A percentile compares a stretch with the other conserved stretches of the same genome.
These are phyloP conservation scores for Phalacrocorax brasilianus DNA, from an alignment of 2,113 vertebrate genomes.

Conservation along the genomic window DNA sequence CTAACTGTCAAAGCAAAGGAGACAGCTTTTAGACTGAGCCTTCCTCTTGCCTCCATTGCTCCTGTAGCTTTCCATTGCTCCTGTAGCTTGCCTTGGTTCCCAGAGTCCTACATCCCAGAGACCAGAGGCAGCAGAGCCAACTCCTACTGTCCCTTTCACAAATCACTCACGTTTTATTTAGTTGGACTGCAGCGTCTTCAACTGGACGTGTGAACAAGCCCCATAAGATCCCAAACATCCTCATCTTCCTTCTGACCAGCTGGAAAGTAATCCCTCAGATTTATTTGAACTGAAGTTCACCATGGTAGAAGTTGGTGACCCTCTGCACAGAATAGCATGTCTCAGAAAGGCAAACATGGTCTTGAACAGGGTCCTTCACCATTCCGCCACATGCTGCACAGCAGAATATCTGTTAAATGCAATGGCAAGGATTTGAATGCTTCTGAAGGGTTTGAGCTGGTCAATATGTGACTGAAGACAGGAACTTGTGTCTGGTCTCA, in stretches of 20 bases:
- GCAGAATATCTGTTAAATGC: not conserved
- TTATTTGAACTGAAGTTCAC: not conserved
- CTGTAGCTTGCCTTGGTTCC: not conserved
- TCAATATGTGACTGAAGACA: not conserved
- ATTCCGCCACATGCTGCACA: not conserved
- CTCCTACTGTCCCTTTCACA: not conserved
- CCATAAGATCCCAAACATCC: not conserved
- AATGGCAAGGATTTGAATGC: not conserved
- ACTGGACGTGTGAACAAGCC: not conserved
- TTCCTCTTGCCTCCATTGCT: not conserved
- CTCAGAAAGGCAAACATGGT: not conserved
- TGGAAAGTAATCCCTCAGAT: not conserved
- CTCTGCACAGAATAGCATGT: not conserved
- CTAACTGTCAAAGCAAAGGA: not conserved
- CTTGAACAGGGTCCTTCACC: not conserved
- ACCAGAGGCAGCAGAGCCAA: not conserved
- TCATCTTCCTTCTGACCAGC: not conserved
- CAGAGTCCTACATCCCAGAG: not conserved
- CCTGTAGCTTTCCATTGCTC: not conserved
- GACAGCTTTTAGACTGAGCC: not conserved
- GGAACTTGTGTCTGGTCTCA: not conserved
- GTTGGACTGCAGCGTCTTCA: not conserved
- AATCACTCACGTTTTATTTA: not conserved
- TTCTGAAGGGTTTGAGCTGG: not conserved
- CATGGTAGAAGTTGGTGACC: not conserved